Percentiles rank a stretch among this genome's conserved stretches.
phyloP scores from a whole-genome alignment of 1,140 invertebrate species.

The Tenebrio molitor region DNA sequence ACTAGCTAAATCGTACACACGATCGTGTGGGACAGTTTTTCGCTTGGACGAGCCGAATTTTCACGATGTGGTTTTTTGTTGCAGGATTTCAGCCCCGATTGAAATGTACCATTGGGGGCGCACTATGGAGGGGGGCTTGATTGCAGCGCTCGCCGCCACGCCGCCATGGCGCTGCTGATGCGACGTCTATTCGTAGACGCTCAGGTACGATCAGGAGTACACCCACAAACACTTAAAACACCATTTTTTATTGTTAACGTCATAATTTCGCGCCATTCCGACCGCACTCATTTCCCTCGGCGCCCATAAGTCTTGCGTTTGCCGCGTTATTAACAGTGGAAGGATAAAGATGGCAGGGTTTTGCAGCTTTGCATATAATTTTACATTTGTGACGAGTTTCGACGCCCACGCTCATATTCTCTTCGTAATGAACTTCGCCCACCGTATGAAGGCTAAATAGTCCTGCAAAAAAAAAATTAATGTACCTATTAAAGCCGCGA shows the following conservation, averaged over 20 bases:
- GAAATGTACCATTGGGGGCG: constrained; percentile 8
- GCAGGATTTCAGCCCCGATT: constrained; percentile 16
- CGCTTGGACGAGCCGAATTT: background rate
- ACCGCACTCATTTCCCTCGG: constrained; percentile 19
- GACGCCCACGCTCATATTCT: no score
- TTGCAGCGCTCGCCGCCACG: constrained; percentile 49
- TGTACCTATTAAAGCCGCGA: no score
- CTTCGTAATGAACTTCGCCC: no score
- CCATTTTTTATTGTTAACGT: constrained; percentile 38
- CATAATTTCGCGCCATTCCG: background rate
- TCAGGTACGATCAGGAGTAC: constrained; percentile 54
- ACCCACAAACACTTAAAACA: background rate
- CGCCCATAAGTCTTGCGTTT: constrained; percentile 40
- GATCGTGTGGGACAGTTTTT: constrained; percentile 6
- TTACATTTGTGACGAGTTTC: no score
- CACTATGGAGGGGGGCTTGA: constrained; percentile 38
- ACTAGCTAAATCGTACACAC: constrained; percentile 4
- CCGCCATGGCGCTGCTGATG: constrained; percentile 63
- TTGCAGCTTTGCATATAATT: no score
- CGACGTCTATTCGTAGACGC: constrained; percentile 62
- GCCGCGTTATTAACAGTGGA: background rate
- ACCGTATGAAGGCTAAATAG: no score
- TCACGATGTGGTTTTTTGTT: constrained; percentile 32
- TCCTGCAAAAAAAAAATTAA: no score
- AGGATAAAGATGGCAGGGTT: background rate